These are phyloP conservation scores for Enteromius unitaeniatus DNA, from an alignment of 2,797 vertebrate genomes.

Conservation along the genomic window DNA sequence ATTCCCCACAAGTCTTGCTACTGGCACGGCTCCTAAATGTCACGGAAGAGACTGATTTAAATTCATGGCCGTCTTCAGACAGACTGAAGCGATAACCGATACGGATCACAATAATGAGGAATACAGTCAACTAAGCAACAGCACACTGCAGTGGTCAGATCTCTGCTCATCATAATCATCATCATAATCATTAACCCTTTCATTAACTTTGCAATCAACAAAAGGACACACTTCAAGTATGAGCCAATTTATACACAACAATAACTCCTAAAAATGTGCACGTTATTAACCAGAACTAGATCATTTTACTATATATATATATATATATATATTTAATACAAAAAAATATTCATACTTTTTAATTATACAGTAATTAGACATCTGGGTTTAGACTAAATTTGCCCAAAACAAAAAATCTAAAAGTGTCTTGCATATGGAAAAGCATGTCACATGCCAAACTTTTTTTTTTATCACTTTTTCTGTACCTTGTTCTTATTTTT, in stretches of 20 bases:
- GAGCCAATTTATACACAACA: background rate
- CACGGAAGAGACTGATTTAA: constrained; percentile 56
- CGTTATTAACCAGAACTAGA: background rate
- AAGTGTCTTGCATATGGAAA: background rate
- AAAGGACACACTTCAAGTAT: background rate
- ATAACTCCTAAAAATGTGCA: background rate
- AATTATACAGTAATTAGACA: background rate
- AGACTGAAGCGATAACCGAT: constrained; percentile 46
- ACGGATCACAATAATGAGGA: constrained; percentile 49
- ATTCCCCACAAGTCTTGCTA: constrained; percentile 39
- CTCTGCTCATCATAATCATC: constrained; percentile 13
- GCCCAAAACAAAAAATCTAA: background rate
- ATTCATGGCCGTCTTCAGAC: constrained; percentile 48
- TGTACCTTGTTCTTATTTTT: background rate
- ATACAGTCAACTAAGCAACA: constrained; percentile 16
- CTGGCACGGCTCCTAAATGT: constrained; percentile 56
- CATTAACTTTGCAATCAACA: background rate
- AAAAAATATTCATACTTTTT: background rate
- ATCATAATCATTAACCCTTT: background rate
- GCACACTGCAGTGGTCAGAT: constrained; percentile 30
- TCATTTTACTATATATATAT: background rate
- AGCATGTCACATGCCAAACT: too few species aligned
- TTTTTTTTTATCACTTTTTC: background rate
- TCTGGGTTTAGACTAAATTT: background rate
- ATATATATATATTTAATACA: too few species aligned